These are phyloP conservation scores for Andrena dorsata DNA, from an alignment of 2,888 invertebrate genomes.

Conservation along the genomic window DNA sequence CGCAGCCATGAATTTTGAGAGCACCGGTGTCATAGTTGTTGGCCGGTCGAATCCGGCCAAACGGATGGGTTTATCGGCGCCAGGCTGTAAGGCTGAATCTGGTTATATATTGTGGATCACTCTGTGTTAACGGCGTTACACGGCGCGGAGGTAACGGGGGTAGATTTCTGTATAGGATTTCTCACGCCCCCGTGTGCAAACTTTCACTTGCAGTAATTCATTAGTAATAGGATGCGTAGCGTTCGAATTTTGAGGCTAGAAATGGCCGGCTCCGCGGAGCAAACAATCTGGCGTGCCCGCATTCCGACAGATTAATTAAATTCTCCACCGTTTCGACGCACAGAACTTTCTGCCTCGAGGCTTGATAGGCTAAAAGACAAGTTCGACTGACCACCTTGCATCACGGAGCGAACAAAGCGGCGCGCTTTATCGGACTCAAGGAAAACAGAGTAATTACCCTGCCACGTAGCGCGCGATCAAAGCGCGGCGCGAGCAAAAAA, in stretches of 20 bases:
- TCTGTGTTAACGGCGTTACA: conserved; percentile 40
- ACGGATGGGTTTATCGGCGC: conserved; percentile 73
- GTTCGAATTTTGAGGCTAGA: too few relatives aligned
- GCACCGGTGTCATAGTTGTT: conserved; percentile 65
- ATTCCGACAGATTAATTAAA: too few relatives aligned
- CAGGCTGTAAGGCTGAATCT: conserved; percentile 54
- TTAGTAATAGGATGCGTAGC: too few relatives aligned
- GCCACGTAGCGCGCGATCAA: conserved; percentile 9
- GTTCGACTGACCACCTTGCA: background rate
- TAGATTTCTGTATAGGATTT: background rate
- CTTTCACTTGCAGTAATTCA: background rate
- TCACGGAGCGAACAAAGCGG: conserved; percentile 14
- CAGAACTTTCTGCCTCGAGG: background rate
- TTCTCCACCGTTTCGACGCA: background rate
- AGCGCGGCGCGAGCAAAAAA: conserved; percentile 24
- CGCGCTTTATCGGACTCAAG: conserved; percentile 28
- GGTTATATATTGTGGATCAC: conserved; percentile 34
- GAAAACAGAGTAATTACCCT: conserved; percentile 32
- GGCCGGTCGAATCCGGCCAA: conserved; percentile 51
- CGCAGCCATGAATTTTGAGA: conserved; percentile 80
- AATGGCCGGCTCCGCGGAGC: too few relatives aligned
- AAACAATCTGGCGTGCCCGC: too few relatives aligned
- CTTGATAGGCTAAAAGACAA: background rate
- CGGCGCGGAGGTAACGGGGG: background rate
- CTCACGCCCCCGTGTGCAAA: background rate